Conservation (phyloP, 1,140 invertebrate genomes). For the Tribolium castaneum region DNA sequence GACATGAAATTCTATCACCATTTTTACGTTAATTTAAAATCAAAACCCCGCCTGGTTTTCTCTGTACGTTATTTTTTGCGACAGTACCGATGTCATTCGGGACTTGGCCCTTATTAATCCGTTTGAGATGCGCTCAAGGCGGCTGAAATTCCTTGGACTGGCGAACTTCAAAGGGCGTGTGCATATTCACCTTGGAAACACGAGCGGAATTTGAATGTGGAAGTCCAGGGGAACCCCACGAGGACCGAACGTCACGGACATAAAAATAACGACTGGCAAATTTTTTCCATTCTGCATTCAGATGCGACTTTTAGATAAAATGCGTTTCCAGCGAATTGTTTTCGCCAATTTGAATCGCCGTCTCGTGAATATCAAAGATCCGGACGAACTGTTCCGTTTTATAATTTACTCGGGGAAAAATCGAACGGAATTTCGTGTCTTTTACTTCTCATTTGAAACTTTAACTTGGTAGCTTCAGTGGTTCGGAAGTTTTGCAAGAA, state of each 20-base stretch:
- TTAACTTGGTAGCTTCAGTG: background rate
- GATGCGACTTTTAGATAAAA: constrained; percentile 30
- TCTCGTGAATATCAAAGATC: constrained; percentile 5
- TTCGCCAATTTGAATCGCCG: constrained; percentile 4
- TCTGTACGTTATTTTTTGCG: too few species aligned
- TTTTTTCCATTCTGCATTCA: constrained; percentile 36
- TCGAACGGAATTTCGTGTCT: background rate
- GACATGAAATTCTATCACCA: background rate
- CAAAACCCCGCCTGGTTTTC: too few species aligned
- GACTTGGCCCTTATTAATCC: background rate
- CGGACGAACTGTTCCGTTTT: background rate
- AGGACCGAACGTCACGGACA: constrained; percentile 22
- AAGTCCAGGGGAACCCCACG: constrained; percentile 12
- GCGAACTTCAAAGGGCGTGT: constrained; percentile 35
- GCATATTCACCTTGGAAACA: constrained; percentile 38
- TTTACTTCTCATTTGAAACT: background rate
- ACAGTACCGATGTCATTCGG: too few species aligned
- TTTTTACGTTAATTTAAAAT: background rate
- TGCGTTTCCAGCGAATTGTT: constrained; percentile 33
- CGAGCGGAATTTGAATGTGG: constrained; percentile 34
- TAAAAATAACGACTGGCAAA: constrained; percentile 36
- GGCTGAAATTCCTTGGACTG: constrained; percentile 38
- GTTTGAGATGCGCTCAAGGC: constrained; percentile 25
- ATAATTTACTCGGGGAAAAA: background rate
- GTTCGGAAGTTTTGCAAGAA: background rate